These are phyloP conservation scores for Falco punctatus DNA, from an alignment of 2,113 vertebrate species.

Conservation along the genomic window DNA sequence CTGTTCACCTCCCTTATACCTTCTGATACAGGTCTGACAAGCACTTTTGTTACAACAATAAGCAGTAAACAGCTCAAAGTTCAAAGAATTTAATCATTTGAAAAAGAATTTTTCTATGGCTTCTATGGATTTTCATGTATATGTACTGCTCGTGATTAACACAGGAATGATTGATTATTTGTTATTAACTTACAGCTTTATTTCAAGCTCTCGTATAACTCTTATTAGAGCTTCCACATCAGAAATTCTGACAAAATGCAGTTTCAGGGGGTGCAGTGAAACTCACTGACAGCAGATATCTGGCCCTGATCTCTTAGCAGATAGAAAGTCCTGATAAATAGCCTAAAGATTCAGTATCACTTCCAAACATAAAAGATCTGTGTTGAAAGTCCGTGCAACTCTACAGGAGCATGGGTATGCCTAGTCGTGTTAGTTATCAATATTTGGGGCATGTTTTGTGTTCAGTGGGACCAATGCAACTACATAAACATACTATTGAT, in stretches of 20 bases:
- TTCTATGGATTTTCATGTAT: neutral
- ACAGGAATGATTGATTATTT: neutral
- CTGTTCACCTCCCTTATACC: neutral
- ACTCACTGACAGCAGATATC: neutral
- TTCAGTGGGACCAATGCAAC: neutral
- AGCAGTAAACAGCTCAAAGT: neutral
- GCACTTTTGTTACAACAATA: neutral
- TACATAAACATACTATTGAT: neutral
- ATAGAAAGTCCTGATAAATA: neutral
- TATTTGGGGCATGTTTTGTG: neutral
- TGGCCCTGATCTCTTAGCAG: neutral
- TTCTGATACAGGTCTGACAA: neutral
- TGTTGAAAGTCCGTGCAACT: neutral
- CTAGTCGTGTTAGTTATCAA: neutral
- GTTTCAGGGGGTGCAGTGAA: neutral
- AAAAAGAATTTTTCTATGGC: neutral
- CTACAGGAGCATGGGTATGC: neutral
- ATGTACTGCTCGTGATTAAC: neutral
- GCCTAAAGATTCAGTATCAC: neutral
- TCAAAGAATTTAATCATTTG: neutral
- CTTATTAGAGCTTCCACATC: neutral
- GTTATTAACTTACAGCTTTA: neutral
- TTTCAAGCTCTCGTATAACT: neutral
- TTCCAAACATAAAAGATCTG: neutral
- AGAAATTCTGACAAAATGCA: neutral